These are phyloP conservation scores for Oncorhynchus clarkii DNA, from an alignment of 2,113 vertebrate genomes.

Conservation along the genomic window DNA sequence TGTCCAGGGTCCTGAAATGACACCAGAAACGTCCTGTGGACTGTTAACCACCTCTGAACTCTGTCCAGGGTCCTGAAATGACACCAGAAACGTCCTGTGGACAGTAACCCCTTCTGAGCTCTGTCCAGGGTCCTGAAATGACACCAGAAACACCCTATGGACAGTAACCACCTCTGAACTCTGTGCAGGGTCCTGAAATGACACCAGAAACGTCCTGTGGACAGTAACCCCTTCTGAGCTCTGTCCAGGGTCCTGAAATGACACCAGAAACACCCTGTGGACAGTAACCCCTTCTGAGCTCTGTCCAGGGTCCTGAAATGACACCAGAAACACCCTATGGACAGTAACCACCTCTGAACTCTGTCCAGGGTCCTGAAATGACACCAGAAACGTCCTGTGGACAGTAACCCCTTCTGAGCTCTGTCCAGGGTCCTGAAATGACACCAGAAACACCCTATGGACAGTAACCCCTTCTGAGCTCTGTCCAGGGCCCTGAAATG, in stretches of 20 bases:
- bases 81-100: background rate
- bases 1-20: background rate
- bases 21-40: background rate
- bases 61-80: background rate
- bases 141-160: slow-evolving; percentile 27
- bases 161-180: slow-evolving; percentile 42
- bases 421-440: too few relatives aligned
- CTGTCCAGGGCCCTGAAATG: too few relatives aligned
- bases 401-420: too few relatives aligned
- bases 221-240: slow-evolving; percentile 42
- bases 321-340: slow-evolving; percentile 2
- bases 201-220: slow-evolving; percentile 1
- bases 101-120: slow-evolving; percentile 34
- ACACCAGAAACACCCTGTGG: slow-evolving; percentile 1
- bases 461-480: too few relatives aligned
- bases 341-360: slow-evolving; percentile 42
- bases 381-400: background rate
- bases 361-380: slow-evolving; percentile 45
- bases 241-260: slow-evolving; percentile 46
- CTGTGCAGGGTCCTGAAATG: slow-evolving; percentile 45
- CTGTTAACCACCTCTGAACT: slow-evolving; percentile 23
- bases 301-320: slow-evolving; percentile 46
- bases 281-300: slow-evolving; percentile 42
- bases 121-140: too few relatives aligned
- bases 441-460: too few relatives aligned